Evolutionary conservation across 1,140 invertebrate species (phyloP).

Genomic region (Brachionus plicatilis): DNA sequence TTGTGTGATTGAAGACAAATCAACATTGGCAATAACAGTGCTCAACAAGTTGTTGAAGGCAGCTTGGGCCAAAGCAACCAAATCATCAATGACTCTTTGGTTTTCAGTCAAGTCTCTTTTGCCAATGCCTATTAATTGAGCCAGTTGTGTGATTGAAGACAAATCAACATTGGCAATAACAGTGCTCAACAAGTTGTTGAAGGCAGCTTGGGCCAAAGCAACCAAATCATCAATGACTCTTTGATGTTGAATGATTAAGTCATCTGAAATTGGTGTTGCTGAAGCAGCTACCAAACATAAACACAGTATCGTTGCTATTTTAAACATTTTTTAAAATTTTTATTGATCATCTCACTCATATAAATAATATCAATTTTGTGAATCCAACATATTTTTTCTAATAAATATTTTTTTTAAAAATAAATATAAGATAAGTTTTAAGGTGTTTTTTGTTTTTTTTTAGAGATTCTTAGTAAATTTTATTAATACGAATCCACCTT

Average conservation of each 20-base stretch:
- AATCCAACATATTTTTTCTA: neutral
- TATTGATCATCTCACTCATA: neutral
- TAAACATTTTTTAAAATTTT: conserved; percentile 14
- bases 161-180: conserved; percentile 18
- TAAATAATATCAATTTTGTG: neutral
- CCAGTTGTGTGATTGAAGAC: neutral
- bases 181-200: neutral
- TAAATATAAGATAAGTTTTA: neutral
- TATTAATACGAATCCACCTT: no score
- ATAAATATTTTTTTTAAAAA: neutral
- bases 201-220: neutral
- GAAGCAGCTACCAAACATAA: neutral
- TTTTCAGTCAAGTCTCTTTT: neutral
- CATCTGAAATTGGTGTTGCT: neutral
- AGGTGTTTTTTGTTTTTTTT: neutral
- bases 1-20: neutral
- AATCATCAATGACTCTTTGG: neutral
- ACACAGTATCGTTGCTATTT: neutral
- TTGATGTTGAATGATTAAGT: neutral
- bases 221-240: neutral
- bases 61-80: neutral
- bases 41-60: neutral
- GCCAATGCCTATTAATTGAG: neutral
- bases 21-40: neutral
- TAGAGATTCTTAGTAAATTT: no score